Base-by-base conservation (phyloP, 1,140 invertebrate species). In the Lordiphosa clarofinis region DNA sequence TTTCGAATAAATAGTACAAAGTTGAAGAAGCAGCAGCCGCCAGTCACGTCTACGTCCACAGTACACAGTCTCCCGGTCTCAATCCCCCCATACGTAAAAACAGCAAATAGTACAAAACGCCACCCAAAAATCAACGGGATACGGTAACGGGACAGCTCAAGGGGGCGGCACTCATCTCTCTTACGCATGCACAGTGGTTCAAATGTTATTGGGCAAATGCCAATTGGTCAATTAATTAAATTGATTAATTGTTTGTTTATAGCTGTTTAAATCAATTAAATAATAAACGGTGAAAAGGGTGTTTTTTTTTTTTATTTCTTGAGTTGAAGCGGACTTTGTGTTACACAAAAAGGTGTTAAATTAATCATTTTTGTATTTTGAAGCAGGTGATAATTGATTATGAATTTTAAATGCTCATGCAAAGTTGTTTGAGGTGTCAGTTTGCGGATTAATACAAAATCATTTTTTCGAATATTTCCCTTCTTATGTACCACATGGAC, bases 1-100 rank as follows among this genome's bases (percentile, higher is more conserved):
- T 81, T 81, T 81, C 76, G 76, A 81, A 81, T 81, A 81, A 81
- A 81, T 81, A 81, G 76, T 81, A 81, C 76, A 81, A 82, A 82
- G 76, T 76, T 81, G 67, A 81, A 81, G 75, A 81, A 76, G 75
- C 43, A 81, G 71, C 62, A 82, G 55, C 43, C 43, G 38, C 50
- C 43, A 56, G 46, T 36, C 48, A 67, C 62, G 15, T 42, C 38
- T 42, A 46, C 60, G 62, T 31, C 28, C 5, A 8, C 28, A 31
- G 28, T 31, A 6, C 28, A 8, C 28, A 6, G 24, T 31, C 28
- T 31, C 64, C 63, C 64, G 47, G 64, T 68, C 42, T 44, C 68
- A 67, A 67, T 71, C 5, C 28, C 28, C 55, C 55, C 49, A 65
- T 64, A 65, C 64, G 74, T 79, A 78, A 79, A 78, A 78, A 64